phyloP scores from a whole-genome alignment of 2,797 vertebrate species.

The Sorex maritimensis region DNA sequence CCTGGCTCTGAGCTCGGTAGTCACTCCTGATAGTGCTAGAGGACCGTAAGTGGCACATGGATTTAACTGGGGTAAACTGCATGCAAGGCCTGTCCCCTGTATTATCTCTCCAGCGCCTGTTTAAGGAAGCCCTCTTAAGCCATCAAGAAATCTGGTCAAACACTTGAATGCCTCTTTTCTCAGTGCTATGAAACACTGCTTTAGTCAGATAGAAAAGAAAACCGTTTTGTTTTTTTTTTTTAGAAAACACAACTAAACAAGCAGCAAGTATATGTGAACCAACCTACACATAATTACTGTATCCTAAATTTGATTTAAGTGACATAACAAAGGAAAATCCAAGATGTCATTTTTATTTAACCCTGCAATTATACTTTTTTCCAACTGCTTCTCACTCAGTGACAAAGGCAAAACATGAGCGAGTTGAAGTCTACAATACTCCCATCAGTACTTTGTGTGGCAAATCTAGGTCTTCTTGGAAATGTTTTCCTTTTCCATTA shows the following conservation, averaged over 20 bases:
- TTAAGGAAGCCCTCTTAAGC: background rate
- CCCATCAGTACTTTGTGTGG: background rate
- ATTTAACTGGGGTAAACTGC: too few relatives aligned
- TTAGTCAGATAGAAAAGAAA: constrained; percentile 20
- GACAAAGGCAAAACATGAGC: background rate
- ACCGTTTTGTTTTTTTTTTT: background rate
- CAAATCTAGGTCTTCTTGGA: background rate
- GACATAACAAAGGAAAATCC: constrained; percentile 50
- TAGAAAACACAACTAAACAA: constrained; percentile 36
- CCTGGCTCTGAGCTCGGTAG: too few relatives aligned
- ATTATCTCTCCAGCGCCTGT: too few relatives aligned
- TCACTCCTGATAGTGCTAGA: too few relatives aligned
- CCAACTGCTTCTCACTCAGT: background rate
- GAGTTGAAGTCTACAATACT: background rate
- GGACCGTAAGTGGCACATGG: too few relatives aligned
- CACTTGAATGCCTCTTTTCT: background rate
- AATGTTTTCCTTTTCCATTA: background rate
- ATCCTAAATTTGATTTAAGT: constrained; percentile 21
- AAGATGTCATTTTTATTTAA: constrained; percentile 8
- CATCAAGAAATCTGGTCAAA: background rate
- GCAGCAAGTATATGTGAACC: constrained; percentile 18
- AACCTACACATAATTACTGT: background rate
- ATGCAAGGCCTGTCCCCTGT: too few relatives aligned
- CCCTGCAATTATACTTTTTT: constrained; percentile 20
- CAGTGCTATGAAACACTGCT: constrained; percentile 4